Percentiles rank a stretch among this genome's conserved stretches.
Conservation (phyloP, 1,140 invertebrate genomes). For the Trichomalopsis sarcophagae region DNA sequence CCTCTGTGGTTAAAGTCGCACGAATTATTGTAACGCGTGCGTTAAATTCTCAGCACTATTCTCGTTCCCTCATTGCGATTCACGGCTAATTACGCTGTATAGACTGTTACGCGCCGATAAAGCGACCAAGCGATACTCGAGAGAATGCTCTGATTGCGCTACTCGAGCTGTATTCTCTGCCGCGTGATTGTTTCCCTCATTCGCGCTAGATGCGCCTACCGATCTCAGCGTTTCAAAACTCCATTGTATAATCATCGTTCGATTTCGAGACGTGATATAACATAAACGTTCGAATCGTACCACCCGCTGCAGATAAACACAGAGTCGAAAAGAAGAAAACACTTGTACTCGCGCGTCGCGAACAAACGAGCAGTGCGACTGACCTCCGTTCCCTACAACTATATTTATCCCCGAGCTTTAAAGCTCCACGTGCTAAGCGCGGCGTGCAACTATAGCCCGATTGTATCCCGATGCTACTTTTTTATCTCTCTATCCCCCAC, state of each 20-base stretch:
- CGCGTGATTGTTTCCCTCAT: too few species aligned
- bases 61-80: neutral
- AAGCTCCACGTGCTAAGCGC: slow-evolving; percentile 63
- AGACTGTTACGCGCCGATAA: neutral
- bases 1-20: too few species aligned
- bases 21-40: too few species aligned
- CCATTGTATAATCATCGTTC: too few species aligned
- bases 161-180: too few species aligned
- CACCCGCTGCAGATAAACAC: neutral
- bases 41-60: too few species aligned
- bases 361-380: slow-evolving; percentile 62
- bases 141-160: too few species aligned
- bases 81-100: slow-evolving; percentile 17
- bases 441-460: slow-evolving; percentile 61
- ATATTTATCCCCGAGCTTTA: slow-evolving; percentile 67
- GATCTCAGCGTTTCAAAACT: too few species aligned
- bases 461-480: slow-evolving; percentile 60
- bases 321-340: slow-evolving; percentile 2
- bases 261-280: neutral
- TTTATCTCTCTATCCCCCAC: too few species aligned
- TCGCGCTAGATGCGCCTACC: too few species aligned
- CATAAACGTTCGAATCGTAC: neutral
- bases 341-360: neutral
- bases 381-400: slow-evolving; percentile 70
- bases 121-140: too few species aligned